Conservation (phyloP, 2,888 invertebrate genomes). For the Pharmacophagus antenor region DNA sequence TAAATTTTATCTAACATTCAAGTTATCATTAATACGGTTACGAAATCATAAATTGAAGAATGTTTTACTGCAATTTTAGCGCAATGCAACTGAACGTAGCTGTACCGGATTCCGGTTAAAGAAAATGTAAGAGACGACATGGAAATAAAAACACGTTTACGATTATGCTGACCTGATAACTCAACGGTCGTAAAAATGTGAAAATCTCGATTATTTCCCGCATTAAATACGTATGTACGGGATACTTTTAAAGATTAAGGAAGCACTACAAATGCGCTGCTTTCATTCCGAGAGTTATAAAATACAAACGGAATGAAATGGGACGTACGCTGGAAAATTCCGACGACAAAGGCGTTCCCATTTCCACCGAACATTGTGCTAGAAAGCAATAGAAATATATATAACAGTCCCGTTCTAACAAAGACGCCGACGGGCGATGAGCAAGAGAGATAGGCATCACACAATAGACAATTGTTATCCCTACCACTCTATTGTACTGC, state of each 20-base stretch:
- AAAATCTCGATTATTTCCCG: slow-evolving; percentile 14
- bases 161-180: slow-evolving; percentile 34
- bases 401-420: slow-evolving; percentile 50
- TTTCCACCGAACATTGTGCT: slow-evolving; percentile 61
- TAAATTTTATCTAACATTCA: neutral
- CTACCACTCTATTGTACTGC: slow-evolving; percentile 57
- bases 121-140: slow-evolving; percentile 43
- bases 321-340: slow-evolving; percentile 70
- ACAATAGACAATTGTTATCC: slow-evolving; percentile 81
- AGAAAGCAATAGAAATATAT: slow-evolving; percentile 51
- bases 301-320: slow-evolving; percentile 42
- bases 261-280: slow-evolving; percentile 56
- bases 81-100: slow-evolving; percentile 31
- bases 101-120: slow-evolving; percentile 40
- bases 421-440: slow-evolving; percentile 55
- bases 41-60: slow-evolving; percentile 46
- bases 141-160: slow-evolving; percentile 40
- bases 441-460: slow-evolving; percentile 74
- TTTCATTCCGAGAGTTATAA: slow-evolving; percentile 31
- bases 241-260: slow-evolving; percentile 5
- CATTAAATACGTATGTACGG: slow-evolving; percentile 13
- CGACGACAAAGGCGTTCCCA: slow-evolving; percentile 55
- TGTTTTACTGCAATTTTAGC: slow-evolving; percentile 29
- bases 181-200: slow-evolving; percentile 32
- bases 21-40: slow-evolving; percentile 15